phyloP scores from a whole-genome alignment of 2,113 vertebrate species.

The Brachyhypopomus occidentalis region DNA sequence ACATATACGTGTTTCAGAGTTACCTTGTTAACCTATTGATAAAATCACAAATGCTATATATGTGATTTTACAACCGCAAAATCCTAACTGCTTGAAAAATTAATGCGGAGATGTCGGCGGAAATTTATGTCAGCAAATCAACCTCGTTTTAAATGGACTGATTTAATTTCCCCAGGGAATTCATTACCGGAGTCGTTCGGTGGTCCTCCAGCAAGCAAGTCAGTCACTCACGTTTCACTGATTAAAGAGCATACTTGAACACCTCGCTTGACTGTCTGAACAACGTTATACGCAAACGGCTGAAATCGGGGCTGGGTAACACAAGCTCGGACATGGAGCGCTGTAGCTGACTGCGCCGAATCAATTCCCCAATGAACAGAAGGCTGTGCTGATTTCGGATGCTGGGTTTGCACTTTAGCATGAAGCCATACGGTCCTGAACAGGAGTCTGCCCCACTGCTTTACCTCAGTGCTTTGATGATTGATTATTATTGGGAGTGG shows the following conservation, averaged over 20 bases:
- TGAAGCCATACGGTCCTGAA: conserved; percentile 18
- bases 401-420: conserved; percentile 25
- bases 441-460: not conserved
- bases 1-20: conserved; percentile 29
- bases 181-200: not conserved
- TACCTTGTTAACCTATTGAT: conserved; percentile 38
- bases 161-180: conserved; percentile 23
- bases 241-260: not conserved
- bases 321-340: not conserved
- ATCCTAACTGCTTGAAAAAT: conserved; percentile 27
- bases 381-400: conserved; percentile 21
- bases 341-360: not conserved
- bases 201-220: not conserved
- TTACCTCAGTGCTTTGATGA: conserved; percentile 17
- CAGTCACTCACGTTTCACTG: not conserved
- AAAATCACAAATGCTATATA: not conserved
- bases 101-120: conserved; percentile 12
- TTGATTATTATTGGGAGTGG: conserved; percentile 8
- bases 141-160: conserved; percentile 10
- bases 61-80: not conserved
- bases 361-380: conserved; percentile 15
- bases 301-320: not conserved
- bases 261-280: not conserved
- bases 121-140: conserved; percentile 39
- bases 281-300: not conserved